Conservation (phyloP, 2,797 vertebrate genomes). For the Sebastes diaconus region DNA sequence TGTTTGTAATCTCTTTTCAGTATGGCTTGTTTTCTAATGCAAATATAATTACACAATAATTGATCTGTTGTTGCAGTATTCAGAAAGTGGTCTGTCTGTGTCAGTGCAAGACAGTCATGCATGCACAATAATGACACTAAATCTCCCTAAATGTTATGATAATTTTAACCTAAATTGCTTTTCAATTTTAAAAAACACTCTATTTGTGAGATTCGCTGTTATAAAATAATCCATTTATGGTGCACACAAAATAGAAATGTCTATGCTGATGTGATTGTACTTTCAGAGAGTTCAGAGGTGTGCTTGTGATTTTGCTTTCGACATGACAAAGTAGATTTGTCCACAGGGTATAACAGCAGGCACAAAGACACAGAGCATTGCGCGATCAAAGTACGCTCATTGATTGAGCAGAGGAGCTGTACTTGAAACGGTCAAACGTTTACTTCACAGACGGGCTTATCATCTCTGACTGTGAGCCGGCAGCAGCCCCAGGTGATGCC, state of each 20-base stretch:
- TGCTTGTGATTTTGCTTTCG: conserved; percentile 33
- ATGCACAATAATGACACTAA: conserved; percentile 23
- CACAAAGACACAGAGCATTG: background rate
- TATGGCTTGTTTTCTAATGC: conserved; percentile 13
- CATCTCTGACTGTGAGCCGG: conserved; percentile 19
- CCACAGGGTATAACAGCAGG: background rate
- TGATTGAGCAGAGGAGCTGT: conserved; percentile 12
- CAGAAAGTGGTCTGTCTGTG: background rate
- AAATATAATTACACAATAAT: conserved; percentile 27
- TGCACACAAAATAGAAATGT: background rate
- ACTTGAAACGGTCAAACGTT: conserved; percentile 27
- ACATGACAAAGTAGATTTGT: background rate
- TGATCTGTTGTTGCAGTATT: background rate
- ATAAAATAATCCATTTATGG: conserved; percentile 15
- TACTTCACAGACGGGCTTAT: conserved; percentile 9
- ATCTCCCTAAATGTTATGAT: conserved; percentile 29
- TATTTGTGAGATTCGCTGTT: conserved; percentile 24
- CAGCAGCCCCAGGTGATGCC: conserved; percentile 4
- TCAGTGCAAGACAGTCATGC: background rate
- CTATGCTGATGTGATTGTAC: background rate
- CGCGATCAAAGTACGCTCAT: conserved; percentile 10
- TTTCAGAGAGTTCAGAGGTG: conserved; percentile 45
- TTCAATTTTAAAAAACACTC: conserved; percentile 9
- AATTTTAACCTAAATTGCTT: conserved; percentile 20
- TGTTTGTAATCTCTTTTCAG: background rate